Base-by-base conservation (phyloP, 2,888 invertebrate species). In the Urechis unicinctus region DNA sequence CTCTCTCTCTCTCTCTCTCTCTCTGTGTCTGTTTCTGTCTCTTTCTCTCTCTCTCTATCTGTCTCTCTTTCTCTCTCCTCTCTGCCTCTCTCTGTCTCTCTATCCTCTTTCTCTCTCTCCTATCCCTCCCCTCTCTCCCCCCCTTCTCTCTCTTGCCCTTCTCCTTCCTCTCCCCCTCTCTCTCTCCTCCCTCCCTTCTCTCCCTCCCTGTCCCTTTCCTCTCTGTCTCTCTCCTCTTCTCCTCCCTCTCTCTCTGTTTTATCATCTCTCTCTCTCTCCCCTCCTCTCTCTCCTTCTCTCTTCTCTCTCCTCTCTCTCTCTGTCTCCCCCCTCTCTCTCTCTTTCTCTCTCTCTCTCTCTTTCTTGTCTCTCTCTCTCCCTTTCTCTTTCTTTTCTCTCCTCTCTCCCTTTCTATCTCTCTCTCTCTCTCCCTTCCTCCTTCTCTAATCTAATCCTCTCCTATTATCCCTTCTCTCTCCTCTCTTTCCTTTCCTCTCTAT, bases 1-100 rank as follows among this genome's bases (percentile, higher is more conserved):
- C 48, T 54, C 36, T 55, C 24, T 48, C 31, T 54, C 50, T 55
- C 21, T 49, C 25, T 42, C 36, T 55, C 42, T 48, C 26, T 42
- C 50, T 57, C 46, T 48, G 6, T 29, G 6, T 53, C 51, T 52
- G 9, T 21, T 48, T 48, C 28, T 48, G 9, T 26, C 24, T 48
- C 24, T 48, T 28, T 21, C 26, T 43, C 25, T 42, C 13, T 9
- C 49, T 54, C 25, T 46, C 22, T 31, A 5, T 31, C 45, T 53
- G 6, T 54, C 22, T 54, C 29, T 54, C 28, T 30, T 30, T 54
- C 36, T 54, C 28, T 30, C 26, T 53, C 28, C 21, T 30, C 41
- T 54, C 26, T 53, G 21, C 31, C 28, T 55, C 22, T 54, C 31
- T 55, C 25, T 55, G 26, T 43, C 21, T 55, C 26, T 45, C 36